phyloP scores from a whole-genome alignment of 2,113 vertebrate species.

The Hypocryptadius cinnamomeus region DNA sequence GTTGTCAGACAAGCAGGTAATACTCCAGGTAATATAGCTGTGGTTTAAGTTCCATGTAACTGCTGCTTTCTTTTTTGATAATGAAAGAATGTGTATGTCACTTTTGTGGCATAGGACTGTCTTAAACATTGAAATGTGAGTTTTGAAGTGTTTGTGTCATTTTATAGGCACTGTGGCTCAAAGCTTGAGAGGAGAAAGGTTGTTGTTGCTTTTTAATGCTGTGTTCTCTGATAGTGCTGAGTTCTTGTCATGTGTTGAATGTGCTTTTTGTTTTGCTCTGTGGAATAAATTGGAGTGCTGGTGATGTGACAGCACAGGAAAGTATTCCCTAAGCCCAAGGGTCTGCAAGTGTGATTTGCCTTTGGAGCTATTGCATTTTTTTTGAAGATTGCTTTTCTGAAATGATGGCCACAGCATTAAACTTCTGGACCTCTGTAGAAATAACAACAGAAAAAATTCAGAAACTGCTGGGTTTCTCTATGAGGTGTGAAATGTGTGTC shows the following conservation, averaged over 20 bases:
- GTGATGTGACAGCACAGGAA: not conserved
- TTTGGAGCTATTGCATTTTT: not conserved
- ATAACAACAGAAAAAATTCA: not conserved
- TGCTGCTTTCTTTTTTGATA: not conserved
- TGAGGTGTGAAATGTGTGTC: not conserved
- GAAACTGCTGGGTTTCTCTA: not conserved
- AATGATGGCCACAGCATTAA: not conserved
- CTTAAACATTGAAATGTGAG: not conserved
- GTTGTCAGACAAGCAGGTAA: not conserved
- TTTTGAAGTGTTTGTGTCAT: not conserved
- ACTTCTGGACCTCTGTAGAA: not conserved
- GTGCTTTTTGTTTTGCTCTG: not conserved
- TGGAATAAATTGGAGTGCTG: not conserved
- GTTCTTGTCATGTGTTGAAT: not conserved
- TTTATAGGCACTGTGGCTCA: not conserved
- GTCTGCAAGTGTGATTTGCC: not conserved
- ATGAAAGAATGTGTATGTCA: not conserved
- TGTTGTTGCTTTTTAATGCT: not conserved
- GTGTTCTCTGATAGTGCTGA: not conserved
- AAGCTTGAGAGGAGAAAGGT: not conserved
- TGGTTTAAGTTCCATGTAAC: not conserved
- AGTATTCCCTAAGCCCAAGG: not conserved
- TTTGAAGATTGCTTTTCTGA: not conserved
- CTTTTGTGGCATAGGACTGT: not conserved
- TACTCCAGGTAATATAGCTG: not conserved